Conservation (phyloP, 2,888 invertebrate genomes). For the Drosophila hamatofila region DNA sequence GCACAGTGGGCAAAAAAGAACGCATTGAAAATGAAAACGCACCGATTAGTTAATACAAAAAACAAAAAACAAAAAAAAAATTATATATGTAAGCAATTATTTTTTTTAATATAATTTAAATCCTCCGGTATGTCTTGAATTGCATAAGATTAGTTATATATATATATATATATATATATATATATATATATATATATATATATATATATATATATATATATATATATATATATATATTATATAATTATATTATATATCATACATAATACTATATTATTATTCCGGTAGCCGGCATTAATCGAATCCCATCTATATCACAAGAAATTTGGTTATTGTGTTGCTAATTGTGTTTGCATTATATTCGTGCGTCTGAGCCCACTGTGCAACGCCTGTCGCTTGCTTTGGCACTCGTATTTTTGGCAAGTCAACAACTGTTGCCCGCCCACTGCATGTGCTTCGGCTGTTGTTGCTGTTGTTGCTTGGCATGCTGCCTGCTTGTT, state of each 20-base stretch:
- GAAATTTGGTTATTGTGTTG: background rate
- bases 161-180: too few species aligned
- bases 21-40: background rate
- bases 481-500: constrained; percentile 72
- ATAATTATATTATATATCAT: too few species aligned
- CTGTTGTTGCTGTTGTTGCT: constrained; percentile 38
- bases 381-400: constrained; percentile 47
- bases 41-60: background rate
- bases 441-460: constrained; percentile 44
- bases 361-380: constrained; percentile 19
- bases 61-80: too few species aligned
- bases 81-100: too few species aligned
- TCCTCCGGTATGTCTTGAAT: too few species aligned
- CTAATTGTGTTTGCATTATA: background rate
- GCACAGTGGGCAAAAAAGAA: constrained; percentile 48
- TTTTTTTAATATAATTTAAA: too few species aligned
- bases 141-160: too few species aligned
- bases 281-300: background rate
- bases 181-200: too few species aligned
- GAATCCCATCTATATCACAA: background rate
- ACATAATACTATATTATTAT: background rate
- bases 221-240: too few species aligned
- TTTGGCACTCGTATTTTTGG: constrained; percentile 48
- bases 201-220: too few species aligned
- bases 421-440: constrained; percentile 47